Percentiles rank a stretch among this genome's conserved stretches.
phyloP scores from a whole-genome alignment of 2,113 vertebrate genomes.

The Taxidea taxus region DNA sequence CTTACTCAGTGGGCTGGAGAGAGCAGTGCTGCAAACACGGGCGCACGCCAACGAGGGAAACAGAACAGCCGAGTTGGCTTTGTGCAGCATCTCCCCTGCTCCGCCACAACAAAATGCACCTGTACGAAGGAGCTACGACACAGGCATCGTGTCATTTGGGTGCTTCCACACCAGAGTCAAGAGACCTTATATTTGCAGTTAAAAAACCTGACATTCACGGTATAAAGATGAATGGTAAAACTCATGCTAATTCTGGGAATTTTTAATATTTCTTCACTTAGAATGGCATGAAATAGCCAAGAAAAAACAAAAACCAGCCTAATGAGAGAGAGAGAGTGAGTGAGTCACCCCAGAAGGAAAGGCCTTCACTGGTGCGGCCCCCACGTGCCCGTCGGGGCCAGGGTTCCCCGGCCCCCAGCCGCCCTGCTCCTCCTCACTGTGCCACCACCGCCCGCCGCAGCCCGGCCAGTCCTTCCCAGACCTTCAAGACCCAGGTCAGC shows the following conservation, averaged over 20 bases:
- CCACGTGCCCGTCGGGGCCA: neutral
- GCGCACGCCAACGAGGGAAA: neutral
- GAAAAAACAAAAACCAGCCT: neutral
- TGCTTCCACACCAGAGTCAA: neutral
- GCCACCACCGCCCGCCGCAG: neutral
- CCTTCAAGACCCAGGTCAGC: neutral
- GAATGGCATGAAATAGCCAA: neutral
- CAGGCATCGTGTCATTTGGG: neutral
- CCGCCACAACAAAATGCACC: neutral
- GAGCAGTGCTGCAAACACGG: neutral
- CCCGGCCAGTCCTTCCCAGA: neutral
- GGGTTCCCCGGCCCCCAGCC: neutral
- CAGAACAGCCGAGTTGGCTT: neutral
- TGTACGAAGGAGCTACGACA: neutral
- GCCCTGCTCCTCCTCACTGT: neutral
- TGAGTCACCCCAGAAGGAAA: neutral
- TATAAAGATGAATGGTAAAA: neutral
- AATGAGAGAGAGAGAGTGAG: neutral
- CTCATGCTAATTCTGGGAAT: neutral
- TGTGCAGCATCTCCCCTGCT: neutral
- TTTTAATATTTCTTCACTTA: neutral
- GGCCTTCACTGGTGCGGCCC: neutral
- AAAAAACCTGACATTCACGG: neutral
- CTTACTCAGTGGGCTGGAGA: neutral
- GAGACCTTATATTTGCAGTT: neutral